These are phyloP conservation scores for Drosophila kambysellisi DNA, from an alignment of 2,888 invertebrate genomes.

Conservation along the genomic window DNA sequence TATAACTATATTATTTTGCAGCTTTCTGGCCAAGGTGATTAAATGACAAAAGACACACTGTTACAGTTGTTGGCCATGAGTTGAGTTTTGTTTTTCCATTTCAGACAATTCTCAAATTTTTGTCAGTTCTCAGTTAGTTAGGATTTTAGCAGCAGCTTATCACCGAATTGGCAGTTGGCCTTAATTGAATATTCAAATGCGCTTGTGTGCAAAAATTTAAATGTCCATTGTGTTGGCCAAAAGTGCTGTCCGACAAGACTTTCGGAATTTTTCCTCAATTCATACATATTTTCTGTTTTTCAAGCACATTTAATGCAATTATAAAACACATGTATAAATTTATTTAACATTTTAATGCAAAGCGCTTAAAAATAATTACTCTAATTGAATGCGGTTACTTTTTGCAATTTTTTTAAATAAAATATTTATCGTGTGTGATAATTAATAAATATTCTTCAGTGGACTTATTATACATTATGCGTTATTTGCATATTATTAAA, in stretches of 20 bases:
- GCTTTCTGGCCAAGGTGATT: constrained; percentile 7
- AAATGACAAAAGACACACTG: constrained; percentile 2
- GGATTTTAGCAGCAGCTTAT: constrained; percentile 46
- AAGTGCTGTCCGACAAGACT: constrained; percentile 1
- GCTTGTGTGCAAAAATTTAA: background rate
- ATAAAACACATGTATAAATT: constrained; percentile 8
- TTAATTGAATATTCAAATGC: constrained; percentile 79
- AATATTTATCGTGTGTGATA: constrained; percentile 8
- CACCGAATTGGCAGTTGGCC: constrained; percentile 69
- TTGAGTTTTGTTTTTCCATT: constrained; percentile 46
- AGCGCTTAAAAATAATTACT: constrained; percentile 38
- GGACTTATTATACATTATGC: background rate
- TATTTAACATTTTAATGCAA: constrained; percentile 12
- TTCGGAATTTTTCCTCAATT: constrained; percentile 2
- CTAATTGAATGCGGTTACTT: constrained; percentile 44
- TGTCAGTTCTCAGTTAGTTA: constrained; percentile 14
- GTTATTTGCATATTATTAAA: constrained; percentile 29
- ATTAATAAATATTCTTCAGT: constrained; percentile 18
- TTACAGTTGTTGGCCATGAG: constrained; percentile 11
- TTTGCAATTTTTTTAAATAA: constrained; percentile 22
- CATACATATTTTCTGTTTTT: background rate
- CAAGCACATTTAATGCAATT: constrained; percentile 12
- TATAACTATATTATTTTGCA: background rate
- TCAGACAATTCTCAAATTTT: constrained; percentile 30
- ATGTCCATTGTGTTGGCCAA: constrained; percentile 8